A percentile compares a stretch with the other conserved stretches of the same genome.
Evolutionary conservation across 2,888 invertebrate species (phyloP).

Genomic region (Oithona nana): DNA sequence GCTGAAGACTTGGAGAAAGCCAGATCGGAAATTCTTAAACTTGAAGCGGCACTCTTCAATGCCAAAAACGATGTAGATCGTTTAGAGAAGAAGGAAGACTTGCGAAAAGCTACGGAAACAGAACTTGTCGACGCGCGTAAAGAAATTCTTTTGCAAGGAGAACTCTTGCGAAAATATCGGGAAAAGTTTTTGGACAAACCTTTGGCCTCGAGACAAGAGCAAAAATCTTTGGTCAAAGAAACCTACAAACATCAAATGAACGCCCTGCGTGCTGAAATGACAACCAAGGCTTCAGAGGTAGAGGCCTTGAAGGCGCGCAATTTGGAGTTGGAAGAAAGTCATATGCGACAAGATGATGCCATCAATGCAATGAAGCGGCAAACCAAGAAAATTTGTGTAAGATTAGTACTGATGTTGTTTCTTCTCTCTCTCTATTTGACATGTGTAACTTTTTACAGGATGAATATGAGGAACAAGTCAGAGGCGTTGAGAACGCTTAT

Average conservation of each 20-base stretch:
- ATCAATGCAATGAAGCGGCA: slow-evolving; percentile 1
- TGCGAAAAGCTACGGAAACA: background rate
- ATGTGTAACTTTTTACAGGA: background rate
- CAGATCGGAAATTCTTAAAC: slow-evolving; percentile 19
- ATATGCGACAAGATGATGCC: background rate
- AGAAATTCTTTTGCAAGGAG: background rate
- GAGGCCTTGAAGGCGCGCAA: slow-evolving; percentile 5
- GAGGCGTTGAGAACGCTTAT: background rate
- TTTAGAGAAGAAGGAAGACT: slow-evolving; percentile 5
- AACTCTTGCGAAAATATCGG: background rate
- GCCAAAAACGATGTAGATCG: slow-evolving; percentile 20
- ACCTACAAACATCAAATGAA: background rate
- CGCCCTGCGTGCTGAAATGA: background rate
- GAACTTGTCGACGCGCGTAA: background rate
- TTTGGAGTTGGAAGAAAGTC: background rate
- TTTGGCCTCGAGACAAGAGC: background rate
- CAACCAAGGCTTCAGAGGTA: background rate
- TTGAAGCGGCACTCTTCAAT: slow-evolving; percentile 19
- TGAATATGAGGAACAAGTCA: slow-evolving; percentile 5
- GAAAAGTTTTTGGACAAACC: background rate
- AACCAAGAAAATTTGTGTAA: slow-evolving; percentile 1
- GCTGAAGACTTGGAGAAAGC: slow-evolving; percentile 19
- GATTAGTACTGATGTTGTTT: background rate
- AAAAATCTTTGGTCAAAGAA: background rate
- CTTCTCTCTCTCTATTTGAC: background rate